phyloP scores from a whole-genome alignment of 2,797 vertebrate species.

The Glossophaga mutica region DNA sequence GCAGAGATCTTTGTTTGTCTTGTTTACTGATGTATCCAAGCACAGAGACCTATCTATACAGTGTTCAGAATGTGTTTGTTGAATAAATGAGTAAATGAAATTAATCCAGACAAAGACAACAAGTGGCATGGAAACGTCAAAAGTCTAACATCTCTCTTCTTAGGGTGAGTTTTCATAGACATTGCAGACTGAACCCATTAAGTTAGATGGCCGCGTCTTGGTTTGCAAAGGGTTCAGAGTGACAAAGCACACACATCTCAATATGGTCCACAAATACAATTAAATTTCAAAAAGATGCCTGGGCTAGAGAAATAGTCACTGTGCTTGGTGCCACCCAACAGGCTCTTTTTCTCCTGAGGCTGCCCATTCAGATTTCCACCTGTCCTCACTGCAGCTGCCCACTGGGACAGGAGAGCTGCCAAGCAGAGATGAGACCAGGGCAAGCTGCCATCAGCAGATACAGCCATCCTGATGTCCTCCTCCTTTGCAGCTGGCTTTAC shows the following conservation, averaged over 20 bases:
- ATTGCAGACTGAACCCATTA: neutral
- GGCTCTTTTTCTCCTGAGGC: neutral
- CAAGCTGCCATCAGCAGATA: neutral
- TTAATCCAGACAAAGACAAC: constrained; percentile 17
- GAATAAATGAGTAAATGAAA: constrained; percentile 10
- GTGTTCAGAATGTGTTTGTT: constrained; percentile 7
- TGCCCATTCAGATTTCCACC: neutral
- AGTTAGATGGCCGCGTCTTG: neutral
- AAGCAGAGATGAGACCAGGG: neutral
- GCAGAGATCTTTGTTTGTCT: neutral
- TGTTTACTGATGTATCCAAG: neutral
- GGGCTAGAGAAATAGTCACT: neutral
- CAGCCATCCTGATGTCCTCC: constrained; percentile 1
- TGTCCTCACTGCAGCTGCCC: neutral
- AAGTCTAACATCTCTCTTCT: neutral
- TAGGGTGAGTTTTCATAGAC: neutral
- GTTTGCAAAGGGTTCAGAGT: neutral
- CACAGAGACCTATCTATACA: neutral
- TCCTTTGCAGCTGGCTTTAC: constrained; percentile 49
- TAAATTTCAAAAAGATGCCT: neutral
- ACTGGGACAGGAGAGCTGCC: constrained; percentile 1
- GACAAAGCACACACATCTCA: neutral
- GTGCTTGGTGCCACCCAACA: neutral
- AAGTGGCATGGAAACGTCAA: neutral
- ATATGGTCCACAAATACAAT: constrained; percentile 1